Conservation (phyloP, 2,888 invertebrate genomes). For the Philereme transversata region DNA sequence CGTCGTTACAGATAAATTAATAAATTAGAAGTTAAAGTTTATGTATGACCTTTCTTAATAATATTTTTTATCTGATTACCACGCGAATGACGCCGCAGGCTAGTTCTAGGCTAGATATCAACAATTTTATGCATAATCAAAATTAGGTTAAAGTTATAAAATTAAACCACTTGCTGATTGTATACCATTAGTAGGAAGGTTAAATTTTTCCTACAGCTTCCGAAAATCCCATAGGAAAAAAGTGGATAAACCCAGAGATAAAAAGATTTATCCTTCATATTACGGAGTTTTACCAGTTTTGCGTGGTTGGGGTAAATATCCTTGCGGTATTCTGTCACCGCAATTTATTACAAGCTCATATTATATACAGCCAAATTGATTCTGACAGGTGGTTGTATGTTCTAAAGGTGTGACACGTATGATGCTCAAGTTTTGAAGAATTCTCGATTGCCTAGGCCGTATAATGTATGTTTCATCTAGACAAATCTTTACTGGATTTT, state of each 20-base stretch:
- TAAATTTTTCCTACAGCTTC: background rate
- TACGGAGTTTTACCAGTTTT: slow-evolving; percentile 23
- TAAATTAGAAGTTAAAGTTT: too few relatives aligned
- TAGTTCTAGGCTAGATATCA: too few relatives aligned
- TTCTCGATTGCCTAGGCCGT: background rate
- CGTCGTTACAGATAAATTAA: too few relatives aligned
- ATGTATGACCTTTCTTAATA: too few relatives aligned
- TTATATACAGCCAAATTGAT: slow-evolving; percentile 33
- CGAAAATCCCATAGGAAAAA: slow-evolving; percentile 10
- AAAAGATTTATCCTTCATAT: slow-evolving; percentile 24
- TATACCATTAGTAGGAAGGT: background rate
- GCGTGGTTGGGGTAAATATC: slow-evolving; percentile 20
- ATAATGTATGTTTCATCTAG: slow-evolving; percentile 4
- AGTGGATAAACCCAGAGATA: slow-evolving; percentile 18
- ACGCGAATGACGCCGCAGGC: too few relatives aligned
- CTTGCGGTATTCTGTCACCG: slow-evolving; percentile 24
- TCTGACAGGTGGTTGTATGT: slow-evolving; percentile 26
- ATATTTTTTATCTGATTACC: too few relatives aligned
- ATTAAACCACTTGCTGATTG: background rate
- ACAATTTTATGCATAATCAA: too few relatives aligned
- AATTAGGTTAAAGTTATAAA: too few relatives aligned
- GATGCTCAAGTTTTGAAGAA: too few relatives aligned
- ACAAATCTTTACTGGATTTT: too few relatives aligned
- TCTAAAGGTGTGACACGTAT: slow-evolving; percentile 16
- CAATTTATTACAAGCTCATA: slow-evolving; percentile 27